These are phyloP conservation scores for Agapostemon virescens DNA, from an alignment of 2,888 invertebrate species.

Conservation along the genomic window DNA sequence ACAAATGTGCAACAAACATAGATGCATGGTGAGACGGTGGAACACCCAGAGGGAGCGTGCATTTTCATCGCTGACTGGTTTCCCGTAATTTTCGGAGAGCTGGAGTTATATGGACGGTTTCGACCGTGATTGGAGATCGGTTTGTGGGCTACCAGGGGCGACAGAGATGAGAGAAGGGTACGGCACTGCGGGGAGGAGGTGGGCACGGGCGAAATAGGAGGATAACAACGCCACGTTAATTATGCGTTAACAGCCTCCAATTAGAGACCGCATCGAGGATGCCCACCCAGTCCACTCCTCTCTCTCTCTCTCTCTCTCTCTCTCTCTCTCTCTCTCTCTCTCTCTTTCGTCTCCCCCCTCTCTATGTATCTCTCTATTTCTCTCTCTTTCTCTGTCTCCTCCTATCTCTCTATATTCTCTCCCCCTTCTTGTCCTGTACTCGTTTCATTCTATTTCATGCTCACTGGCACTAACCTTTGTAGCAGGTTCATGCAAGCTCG, in stretches of 20 bases:
- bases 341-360: not conserved
- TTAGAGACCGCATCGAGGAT: constrained; percentile 71
- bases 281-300: constrained; percentile 28
- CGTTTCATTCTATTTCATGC: constrained; percentile 49
- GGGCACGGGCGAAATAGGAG: constrained; percentile 60
- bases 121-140: constrained; percentile 68
- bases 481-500: constrained; percentile 48
- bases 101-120: constrained; percentile 66
- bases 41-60: constrained; percentile 27
- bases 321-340: not conserved
- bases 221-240: constrained; percentile 72
- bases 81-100: constrained; percentile 69
- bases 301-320: not conserved
- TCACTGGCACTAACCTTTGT: constrained; percentile 52
- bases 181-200: constrained; percentile 37
- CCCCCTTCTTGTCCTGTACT: constrained; percentile 39
- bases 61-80: constrained; percentile 68
- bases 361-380: constrained; percentile 8
- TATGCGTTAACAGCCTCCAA: constrained; percentile 76
- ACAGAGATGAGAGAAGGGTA: constrained; percentile 45
- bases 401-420: constrained; percentile 7
- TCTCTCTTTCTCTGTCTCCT: constrained; percentile 5
- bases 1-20: not conserved
- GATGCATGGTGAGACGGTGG: constrained; percentile 12
- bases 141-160: constrained; percentile 55